Evolutionary conservation across 2,888 invertebrate species (phyloP).

Genomic region (Plemyria rubiginata): DNA sequence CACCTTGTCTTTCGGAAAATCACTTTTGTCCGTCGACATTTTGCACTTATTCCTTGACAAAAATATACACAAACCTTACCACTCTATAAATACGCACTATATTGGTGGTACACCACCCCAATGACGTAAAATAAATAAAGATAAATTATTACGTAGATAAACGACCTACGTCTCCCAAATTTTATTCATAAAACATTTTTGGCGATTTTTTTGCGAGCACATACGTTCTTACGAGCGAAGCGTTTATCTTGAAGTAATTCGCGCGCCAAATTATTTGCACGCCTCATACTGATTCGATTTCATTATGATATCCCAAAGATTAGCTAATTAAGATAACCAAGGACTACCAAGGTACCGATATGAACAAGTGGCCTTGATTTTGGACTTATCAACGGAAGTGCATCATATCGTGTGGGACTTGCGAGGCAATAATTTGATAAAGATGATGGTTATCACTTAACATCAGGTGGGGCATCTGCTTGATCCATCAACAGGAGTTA

Average conservation of each 20-base stretch:
- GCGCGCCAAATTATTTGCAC: conserved; percentile 1
- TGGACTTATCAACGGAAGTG: neutral
- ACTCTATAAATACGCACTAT: neutral
- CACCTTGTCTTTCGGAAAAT: conserved; percentile 40
- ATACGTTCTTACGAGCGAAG: conserved; percentile 25
- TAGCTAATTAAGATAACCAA: neutral
- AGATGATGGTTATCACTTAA: too few species aligned
- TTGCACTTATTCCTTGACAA: conserved; percentile 21
- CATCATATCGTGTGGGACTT: too few species aligned
- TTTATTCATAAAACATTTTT: neutral
- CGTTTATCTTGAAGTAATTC: conserved; percentile 20
- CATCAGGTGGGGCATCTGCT: too few species aligned
- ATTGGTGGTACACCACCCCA: too few species aligned
- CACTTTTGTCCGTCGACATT: conserved; percentile 42
- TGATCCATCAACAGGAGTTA: too few species aligned
- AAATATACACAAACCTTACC: neutral
- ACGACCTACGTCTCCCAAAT: too few species aligned
- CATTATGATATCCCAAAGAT: neutral
- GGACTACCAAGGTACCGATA: too few species aligned
- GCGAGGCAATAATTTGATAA: too few species aligned
- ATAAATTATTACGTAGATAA: too few species aligned
- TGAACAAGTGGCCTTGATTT: neutral
- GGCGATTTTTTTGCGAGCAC: neutral
- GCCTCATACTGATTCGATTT: neutral
- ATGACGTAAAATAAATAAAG: too few species aligned